Evolutionary conservation across 2,113 vertebrate genomes (phyloP).

Genomic region (Pandion haliaetus): DNA sequence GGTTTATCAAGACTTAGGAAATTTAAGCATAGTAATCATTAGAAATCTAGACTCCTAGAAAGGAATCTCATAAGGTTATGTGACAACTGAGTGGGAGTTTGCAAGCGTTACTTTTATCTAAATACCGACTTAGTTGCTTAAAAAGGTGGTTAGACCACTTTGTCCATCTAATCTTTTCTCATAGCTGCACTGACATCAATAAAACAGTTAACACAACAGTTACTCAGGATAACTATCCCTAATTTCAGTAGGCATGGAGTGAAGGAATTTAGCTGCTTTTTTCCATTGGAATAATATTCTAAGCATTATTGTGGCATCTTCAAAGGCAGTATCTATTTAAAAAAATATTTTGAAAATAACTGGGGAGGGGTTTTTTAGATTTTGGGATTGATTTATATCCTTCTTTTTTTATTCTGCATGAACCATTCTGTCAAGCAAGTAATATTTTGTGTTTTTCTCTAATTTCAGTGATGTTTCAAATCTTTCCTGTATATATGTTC

Average conservation of each 20-base stretch:
- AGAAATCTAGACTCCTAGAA: background rate
- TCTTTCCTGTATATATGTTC: background rate
- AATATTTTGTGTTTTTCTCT: background rate
- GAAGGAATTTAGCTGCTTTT: background rate
- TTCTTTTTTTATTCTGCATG: background rate
- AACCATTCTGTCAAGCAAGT: background rate
- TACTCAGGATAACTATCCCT: accelerated
- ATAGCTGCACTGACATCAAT: background rate
- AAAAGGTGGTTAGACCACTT: background rate
- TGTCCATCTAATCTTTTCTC: background rate
- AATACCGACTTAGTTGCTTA: background rate
- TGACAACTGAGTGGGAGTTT: background rate
- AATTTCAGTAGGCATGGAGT: background rate
- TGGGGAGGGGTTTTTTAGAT: accelerated
- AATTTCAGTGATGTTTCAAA: background rate
- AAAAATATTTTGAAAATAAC: background rate
- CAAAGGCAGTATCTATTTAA: background rate
- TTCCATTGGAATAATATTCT: background rate
- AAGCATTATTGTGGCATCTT: background rate
- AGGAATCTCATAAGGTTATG: background rate
- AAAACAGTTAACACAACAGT: background rate
- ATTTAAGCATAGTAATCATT: background rate
- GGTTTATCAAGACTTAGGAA: background rate
- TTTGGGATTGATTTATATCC: background rate
- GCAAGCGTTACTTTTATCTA: background rate